Evolutionary conservation across 2,797 vertebrate species (phyloP).

Genomic region (Vireo griseus): DNA sequence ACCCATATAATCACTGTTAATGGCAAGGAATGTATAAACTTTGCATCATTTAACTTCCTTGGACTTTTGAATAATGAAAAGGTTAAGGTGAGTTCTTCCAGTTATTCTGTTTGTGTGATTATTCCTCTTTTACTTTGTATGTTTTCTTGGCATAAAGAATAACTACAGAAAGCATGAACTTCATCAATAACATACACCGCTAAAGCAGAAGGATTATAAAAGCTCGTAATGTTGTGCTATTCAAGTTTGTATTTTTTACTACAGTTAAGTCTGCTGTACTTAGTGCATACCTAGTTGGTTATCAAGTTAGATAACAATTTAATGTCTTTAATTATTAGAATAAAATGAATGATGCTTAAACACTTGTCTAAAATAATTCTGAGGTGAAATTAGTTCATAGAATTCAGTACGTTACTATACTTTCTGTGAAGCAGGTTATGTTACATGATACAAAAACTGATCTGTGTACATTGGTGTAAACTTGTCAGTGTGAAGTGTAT

Average conservation of each 20-base stretch:
- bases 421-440: neutral
- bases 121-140: neutral
- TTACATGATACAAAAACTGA: neutral
- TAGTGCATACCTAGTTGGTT: neutral
- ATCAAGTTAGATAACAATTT: neutral
- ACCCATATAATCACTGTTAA: conserved; percentile 91
- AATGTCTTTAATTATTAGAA: neutral
- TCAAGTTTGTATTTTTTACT: neutral
- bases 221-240: neutral
- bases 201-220: neutral
- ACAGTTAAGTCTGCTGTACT: neutral
- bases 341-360: neutral
- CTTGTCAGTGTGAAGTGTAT: neutral
- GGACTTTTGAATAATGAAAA: conserved; percentile 90
- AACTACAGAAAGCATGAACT: neutral
- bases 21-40: conserved; percentile 92
- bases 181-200: neutral
- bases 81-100: conserved; percentile 85
- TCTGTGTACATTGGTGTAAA: neutral
- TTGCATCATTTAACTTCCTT: conserved; percentile 96
- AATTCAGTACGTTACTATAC: neutral
- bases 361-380: neutral
- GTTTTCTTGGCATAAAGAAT: neutral
- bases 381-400: neutral
- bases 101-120: neutral